phyloP scores from a whole-genome alignment of 1,140 invertebrate species.

The Plodia interpunctella region DNA sequence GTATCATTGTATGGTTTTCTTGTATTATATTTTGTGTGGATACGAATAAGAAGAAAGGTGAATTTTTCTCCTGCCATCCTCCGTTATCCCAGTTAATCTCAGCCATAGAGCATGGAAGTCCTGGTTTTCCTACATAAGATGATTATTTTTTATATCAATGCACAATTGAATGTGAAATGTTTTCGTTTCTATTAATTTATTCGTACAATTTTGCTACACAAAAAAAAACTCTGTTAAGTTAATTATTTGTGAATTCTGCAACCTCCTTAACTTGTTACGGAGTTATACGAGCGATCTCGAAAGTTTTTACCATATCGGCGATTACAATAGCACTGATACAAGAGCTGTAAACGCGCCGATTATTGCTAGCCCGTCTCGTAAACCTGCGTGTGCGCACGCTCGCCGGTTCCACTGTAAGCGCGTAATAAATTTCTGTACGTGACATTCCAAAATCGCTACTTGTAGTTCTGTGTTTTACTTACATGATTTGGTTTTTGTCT shows the following conservation, averaged over 20 bases:
- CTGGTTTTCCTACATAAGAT: too few species aligned
- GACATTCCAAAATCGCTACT: conserved; percentile 30
- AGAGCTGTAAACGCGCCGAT: conserved; percentile 24
- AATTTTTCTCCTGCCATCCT: too few species aligned
- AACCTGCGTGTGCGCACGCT: conserved; percentile 25
- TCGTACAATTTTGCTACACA: too few species aligned
- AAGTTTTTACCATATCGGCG: conserved; percentile 41
- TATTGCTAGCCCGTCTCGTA: conserved; percentile 24
- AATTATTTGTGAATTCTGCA: neutral
- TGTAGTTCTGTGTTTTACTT: conserved; percentile 1
- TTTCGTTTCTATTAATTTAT: too few species aligned
- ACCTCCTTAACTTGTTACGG: neutral
- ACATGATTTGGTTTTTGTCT: neutral
- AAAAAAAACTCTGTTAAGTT: too few species aligned
- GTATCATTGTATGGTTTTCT: too few species aligned
- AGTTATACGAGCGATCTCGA: conserved; percentile 49
- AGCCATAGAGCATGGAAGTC: too few species aligned
- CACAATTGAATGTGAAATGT: too few species aligned
- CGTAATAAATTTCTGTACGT: conserved; percentile 35
- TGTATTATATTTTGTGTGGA: too few species aligned
- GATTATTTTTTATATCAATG: too few species aligned
- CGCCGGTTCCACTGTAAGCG: conserved; percentile 16
- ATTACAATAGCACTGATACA: conserved; percentile 40
- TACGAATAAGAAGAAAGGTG: too few species aligned
- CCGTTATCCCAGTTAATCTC: too few species aligned